A percentile compares a stretch with the other conserved stretches of the same genome.
These are phyloP conservation scores for Alsophila aescularia DNA, from an alignment of 2,888 invertebrate genomes.

Conservation along the genomic window DNA sequence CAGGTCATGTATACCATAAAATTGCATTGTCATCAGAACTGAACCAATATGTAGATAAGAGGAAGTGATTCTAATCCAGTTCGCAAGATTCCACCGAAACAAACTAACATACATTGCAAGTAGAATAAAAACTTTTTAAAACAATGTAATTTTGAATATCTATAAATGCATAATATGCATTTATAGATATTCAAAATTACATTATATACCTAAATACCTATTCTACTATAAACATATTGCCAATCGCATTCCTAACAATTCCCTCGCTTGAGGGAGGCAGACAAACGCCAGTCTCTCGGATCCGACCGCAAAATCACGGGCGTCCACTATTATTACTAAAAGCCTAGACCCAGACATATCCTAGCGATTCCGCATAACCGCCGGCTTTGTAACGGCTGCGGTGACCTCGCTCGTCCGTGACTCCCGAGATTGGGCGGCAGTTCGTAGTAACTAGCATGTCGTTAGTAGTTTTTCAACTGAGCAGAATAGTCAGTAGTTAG, in stretches of 20 bases:
- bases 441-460: not conserved
- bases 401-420: slow-evolving; percentile 61
- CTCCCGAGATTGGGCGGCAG: slow-evolving; percentile 21
- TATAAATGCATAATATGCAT: too few species aligned
- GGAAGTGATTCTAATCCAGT: too few species aligned
- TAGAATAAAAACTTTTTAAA: too few species aligned
- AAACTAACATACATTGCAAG: too few species aligned
- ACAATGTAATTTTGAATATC: too few species aligned
- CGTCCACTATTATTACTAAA: slow-evolving; percentile 21
- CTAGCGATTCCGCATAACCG: slow-evolving; percentile 31
- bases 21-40: too few species aligned
- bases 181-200: too few species aligned
- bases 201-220: too few species aligned
- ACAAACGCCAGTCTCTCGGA: slow-evolving; percentile 6
- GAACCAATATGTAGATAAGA: too few species aligned
- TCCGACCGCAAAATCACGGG: slow-evolving; percentile 12
- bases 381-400: slow-evolving; percentile 61
- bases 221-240: too few species aligned
- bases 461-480: not conserved
- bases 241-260: not conserved
- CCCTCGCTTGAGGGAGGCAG: not conserved
- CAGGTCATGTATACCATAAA: too few species aligned
- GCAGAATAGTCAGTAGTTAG: not conserved
- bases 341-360: slow-evolving; percentile 8
- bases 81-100: too few species aligned